Conservation (phyloP, 2,113 vertebrate species). For the Jacana jacana region DNA sequence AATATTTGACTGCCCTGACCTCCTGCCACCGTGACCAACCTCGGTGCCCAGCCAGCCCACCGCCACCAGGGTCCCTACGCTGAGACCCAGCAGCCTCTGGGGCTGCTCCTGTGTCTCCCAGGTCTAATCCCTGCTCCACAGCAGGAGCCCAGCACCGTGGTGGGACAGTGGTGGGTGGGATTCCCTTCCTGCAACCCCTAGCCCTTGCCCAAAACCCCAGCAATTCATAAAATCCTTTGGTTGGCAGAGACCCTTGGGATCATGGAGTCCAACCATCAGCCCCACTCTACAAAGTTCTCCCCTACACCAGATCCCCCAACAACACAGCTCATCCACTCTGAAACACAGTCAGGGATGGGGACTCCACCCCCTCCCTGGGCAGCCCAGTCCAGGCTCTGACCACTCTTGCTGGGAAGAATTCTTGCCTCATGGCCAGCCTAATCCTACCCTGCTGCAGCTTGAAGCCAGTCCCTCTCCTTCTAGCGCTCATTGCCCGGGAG, state of each 20-base stretch:
- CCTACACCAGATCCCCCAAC: constrained; percentile 76
- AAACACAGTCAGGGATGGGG: too few relatives aligned
- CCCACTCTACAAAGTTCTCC: not conserved
- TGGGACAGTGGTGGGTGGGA: too few relatives aligned
- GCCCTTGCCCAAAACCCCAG: not conserved
- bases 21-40: fast-evolving
- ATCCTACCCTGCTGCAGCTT: too few relatives aligned
- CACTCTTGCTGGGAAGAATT: too few relatives aligned
- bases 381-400: too few relatives aligned
- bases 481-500: too few relatives aligned
- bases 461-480: too few relatives aligned
- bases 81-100: not conserved
- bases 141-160: not conserved
- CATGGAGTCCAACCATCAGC: too few relatives aligned
- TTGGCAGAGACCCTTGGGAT: fast-evolving
- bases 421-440: too few relatives aligned
- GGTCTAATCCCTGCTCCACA: fast-evolving
- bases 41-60: not conserved
- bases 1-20: not conserved
- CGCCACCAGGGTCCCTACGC: not conserved
- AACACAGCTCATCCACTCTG: too few relatives aligned
- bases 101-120: fast-evolving
- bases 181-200: not conserved
- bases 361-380: too few relatives aligned
- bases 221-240: not conserved